Evolutionary conservation across 2,888 invertebrate genomes (phyloP), one percentile per base, ranked within the genome.

Genomic region (Scaptomyza reducta): DNA sequence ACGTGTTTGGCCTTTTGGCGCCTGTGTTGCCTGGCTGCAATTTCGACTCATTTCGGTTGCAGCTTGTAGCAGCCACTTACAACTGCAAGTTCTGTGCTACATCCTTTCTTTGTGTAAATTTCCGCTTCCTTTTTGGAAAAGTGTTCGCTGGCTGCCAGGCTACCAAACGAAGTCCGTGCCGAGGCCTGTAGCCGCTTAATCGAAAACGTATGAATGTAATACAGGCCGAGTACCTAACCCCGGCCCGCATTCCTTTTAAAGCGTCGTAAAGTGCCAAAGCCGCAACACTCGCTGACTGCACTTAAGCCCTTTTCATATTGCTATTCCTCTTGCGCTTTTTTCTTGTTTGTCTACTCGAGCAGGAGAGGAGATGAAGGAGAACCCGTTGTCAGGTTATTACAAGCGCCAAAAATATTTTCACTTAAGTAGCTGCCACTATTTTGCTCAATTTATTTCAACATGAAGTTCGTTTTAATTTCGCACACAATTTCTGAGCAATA

Each of bases 341-440:
- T 59, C 49, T 50, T 50, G 54, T 42, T 56, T 25, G 55, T n/a
- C 44, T 25, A 27, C 14, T 22, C 38, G 14, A 11, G 40, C 6
- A 10, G 40, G 10, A 29, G 22, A n/a, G 47, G 38, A 38, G 14
- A 40, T 49, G 22, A 51, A 33, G 42, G 18, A 14, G 41, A 35
- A 10, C 31, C 45, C 45, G 49, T 75, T 70, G 82, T 76, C 81
- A 81, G 87, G 85, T 83, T 83, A 81, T 83, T 84, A 85, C 84
- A 87, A 84, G 79, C 70, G 63, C 68, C 29, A 63, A 85, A 85
- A 84, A 87, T 84, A 87, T 84, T 87, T 84, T 77, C 81, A 81
- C 86, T 85, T 85, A 84, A 84, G 88, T 87, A 85, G 86, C 84
- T 85, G 88, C 83, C 83, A 87, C 75, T 74, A 85, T 85, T 85